A percentile compares a stretch with the other conserved stretches of the same genome.
These are phyloP conservation scores for Protaetia brevitarsis DNA, from an alignment of 1,140 invertebrate genomes.

Conservation along the genomic window DNA sequence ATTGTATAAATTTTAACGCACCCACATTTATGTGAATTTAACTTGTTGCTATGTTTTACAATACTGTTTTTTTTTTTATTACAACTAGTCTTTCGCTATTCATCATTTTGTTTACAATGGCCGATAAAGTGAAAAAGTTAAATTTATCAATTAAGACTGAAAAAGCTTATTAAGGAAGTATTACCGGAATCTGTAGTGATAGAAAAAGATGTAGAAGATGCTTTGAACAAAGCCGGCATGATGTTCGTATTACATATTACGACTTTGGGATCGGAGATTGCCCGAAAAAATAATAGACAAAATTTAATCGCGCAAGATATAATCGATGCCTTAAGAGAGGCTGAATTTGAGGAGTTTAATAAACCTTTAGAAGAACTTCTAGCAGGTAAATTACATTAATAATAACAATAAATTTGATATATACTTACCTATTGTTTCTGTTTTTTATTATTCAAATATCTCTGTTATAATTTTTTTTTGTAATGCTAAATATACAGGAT, in stretches of 20 bases:
- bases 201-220: conserved; percentile 78
- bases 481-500: too few species aligned
- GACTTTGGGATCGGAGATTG: conserved; percentile 71
- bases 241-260: conserved; percentile 84
- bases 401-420: too few species aligned
- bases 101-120: too few species aligned
- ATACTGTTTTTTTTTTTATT: too few species aligned
- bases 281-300: conserved; percentile 79
- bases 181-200: conserved; percentile 77
- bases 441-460: too few species aligned
- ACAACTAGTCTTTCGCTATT: too few species aligned
- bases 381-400: too few species aligned
- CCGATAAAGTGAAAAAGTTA: conserved; percentile 83
- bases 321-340: conserved; percentile 79
- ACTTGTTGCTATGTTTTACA: too few species aligned
- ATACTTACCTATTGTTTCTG: too few species aligned
- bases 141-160: conserved; percentile 86
- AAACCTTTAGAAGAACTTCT: conserved; percentile 75
- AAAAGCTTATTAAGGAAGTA: conserved; percentile 87
- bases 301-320: conserved; percentile 85
- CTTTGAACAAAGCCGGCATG: conserved; percentile 75
- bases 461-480: too few species aligned
- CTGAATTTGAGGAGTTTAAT: conserved; percentile 88
- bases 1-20: too few species aligned
- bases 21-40: too few species aligned